These are phyloP conservation scores for Carassius auratus DNA, from an alignment of 2,113 vertebrate species.

Conservation along the genomic window DNA sequence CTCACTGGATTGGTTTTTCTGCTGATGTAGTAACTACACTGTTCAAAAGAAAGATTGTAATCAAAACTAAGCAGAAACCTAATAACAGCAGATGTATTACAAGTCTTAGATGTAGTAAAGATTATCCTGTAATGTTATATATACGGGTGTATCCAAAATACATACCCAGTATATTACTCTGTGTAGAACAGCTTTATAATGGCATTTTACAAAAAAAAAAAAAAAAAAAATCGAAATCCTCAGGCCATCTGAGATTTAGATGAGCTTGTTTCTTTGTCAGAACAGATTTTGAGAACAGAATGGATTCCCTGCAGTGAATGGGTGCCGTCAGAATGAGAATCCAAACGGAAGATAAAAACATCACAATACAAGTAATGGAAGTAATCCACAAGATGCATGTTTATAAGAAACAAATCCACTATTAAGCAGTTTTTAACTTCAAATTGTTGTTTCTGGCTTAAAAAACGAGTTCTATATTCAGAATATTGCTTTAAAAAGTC, in stretches of 20 bases:
- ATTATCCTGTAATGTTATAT: background rate
- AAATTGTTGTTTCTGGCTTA: background rate
- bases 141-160: background rate
- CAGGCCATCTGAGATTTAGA: too few relatives aligned
- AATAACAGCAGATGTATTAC: background rate
- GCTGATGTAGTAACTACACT: background rate
- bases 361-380: background rate
- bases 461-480: background rate
- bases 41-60: background rate
- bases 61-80: conserved; percentile 21
- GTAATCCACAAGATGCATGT: background rate
- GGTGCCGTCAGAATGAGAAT: background rate
- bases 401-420: too few relatives aligned
- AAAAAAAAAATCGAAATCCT: background rate
- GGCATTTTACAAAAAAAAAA: too few relatives aligned
- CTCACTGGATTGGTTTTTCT: background rate
- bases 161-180: background rate
- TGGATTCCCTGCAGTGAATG: background rate
- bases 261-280: background rate
- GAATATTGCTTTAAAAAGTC: background rate
- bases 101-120: conserved; percentile 15
- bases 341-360: background rate
- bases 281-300: background rate
- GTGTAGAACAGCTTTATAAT: conserved; percentile 14
- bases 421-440: background rate